Evolutionary conservation across 53 echinoderm and acorn worm genomes (phyloP).

Genomic region (Stichopus horrens): DNA sequence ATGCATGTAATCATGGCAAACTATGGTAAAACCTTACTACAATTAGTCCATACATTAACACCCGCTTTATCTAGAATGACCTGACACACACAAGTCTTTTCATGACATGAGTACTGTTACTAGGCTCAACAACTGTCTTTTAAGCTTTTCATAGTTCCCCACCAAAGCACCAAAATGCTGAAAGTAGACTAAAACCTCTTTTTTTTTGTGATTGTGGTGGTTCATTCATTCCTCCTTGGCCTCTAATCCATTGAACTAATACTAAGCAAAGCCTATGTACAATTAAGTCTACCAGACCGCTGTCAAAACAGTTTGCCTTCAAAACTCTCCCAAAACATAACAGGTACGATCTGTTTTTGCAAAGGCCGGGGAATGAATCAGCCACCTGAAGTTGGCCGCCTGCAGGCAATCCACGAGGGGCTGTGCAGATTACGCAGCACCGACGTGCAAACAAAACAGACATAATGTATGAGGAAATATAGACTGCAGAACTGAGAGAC

Average conservation of each 20-base stretch:
- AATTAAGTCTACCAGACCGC: slow-evolving; percentile 35
- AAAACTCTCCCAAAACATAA: slow-evolving; percentile 46
- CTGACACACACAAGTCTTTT: too few species aligned
- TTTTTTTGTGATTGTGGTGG: not conserved
- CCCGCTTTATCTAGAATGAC: too few species aligned
- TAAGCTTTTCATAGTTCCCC: too few species aligned
- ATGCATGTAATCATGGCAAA: too few species aligned
- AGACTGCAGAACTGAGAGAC: slow-evolving; percentile 20
- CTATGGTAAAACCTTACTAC: too few species aligned
- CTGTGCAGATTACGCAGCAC: slow-evolving; percentile 29
- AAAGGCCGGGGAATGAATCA: slow-evolving; percentile 25
- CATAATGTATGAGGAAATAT: slow-evolving; percentile 42
- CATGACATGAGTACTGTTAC: too few species aligned
- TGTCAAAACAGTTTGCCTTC: slow-evolving; percentile 44
- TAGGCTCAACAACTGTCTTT: too few species aligned
- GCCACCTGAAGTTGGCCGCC: slow-evolving; percentile 37
- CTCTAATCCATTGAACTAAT: slow-evolving; percentile 28
- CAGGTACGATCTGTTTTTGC: slow-evolving; percentile 40
- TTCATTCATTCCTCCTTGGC: slow-evolving; percentile 3
- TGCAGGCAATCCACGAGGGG: slow-evolving; percentile 30
- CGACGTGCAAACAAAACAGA: slow-evolving; percentile 12
- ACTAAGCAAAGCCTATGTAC: slow-evolving; percentile 27
- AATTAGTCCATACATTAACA: too few species aligned
- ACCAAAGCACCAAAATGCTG: not conserved
- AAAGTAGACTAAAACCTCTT: not conserved